Evolutionary conservation across 1,140 invertebrate species (phyloP), one percentile per base, ranked within the genome.

Genomic region (Bombus sylvicola): DNA sequence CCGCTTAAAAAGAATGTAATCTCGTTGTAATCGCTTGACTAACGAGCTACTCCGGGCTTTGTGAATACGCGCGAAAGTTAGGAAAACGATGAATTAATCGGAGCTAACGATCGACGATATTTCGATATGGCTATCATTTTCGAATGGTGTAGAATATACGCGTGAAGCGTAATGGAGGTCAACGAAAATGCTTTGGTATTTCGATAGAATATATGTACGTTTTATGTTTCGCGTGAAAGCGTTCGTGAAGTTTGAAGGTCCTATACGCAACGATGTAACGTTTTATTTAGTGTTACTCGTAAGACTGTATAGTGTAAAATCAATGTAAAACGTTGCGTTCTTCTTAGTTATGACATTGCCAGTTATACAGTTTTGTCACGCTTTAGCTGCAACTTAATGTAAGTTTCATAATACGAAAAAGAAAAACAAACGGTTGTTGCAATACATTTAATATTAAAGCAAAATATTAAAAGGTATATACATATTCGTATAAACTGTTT

Each of bases 1-100:
- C 39, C 77, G 81, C 77, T 66, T 39, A 85, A 41, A 88, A 88
- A 83, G 75, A 86, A 86, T 86, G 76, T 80, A 72, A 86, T 88
- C 78, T 74, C 34, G 25, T 34, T 74, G 59, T 64, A 85, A 66
- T 85, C 85, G 76, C 39, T 34, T 47, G 80, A 80, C 15, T 71
- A 81, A 85, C 39, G 37, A 18, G 83, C 18, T 13, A 2, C 8
- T 39, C 47, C 66, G 31, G 5, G 5, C 18, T 2, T 22, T 39
- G 62, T 76, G 72, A 37, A 59, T 41, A 41, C 18, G 18, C 43
- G 25, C 25, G 77, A 5, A n/a, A 43, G 28, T 62, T 31, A 57
- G 43, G 71, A 34, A 28, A 62, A 80, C 73, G 57, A 73, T 37
- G 18, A 78, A 76, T 59, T 39, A 47, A 73, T 28, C 28, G 13